Evolutionary conservation across 2,113 vertebrate genomes (phyloP).

Genomic region (Cavia aperea): DNA sequence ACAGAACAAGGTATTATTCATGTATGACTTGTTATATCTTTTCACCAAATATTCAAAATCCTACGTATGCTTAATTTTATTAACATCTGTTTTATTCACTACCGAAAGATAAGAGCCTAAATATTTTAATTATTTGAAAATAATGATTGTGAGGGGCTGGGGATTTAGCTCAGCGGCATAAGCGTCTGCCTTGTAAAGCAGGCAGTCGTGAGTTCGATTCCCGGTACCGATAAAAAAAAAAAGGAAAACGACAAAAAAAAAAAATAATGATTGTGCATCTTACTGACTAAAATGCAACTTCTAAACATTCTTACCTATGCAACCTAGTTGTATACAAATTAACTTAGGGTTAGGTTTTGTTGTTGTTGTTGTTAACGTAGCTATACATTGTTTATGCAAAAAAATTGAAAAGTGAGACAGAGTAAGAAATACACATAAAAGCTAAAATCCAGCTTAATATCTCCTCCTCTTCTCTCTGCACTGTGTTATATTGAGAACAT

Average conservation of each 20-base stretch:
- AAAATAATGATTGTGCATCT: slow-evolving; percentile 16
- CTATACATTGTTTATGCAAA: neutral
- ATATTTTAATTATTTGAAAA: neutral
- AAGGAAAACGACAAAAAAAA: too few species aligned
- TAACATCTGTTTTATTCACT: slow-evolving; percentile 29
- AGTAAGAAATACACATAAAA: neutral
- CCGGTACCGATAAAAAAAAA: too few species aligned
- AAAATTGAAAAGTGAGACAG: neutral
- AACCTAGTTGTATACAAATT: slow-evolving; percentile 28
- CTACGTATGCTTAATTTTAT: neutral
- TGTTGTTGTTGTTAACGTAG: slow-evolving; percentile 6
- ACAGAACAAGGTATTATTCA: neutral
- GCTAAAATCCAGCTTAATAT: slow-evolving; percentile 16
- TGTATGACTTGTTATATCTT: neutral
- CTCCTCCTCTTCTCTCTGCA: neutral
- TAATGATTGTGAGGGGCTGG: neutral
- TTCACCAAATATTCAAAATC: neutral
- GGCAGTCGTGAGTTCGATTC: too few species aligned
- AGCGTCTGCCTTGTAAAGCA: too few species aligned
- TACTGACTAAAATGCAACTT: neutral
- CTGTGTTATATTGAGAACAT: neutral
- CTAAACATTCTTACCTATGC: neutral
- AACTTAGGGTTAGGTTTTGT: neutral
- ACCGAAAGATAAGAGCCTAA: slow-evolving; percentile 26
- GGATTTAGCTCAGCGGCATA: too few species aligned